Conservation (phyloP, 2,797 vertebrate species). For the Xiphorhynchus erythropygius region DNA sequence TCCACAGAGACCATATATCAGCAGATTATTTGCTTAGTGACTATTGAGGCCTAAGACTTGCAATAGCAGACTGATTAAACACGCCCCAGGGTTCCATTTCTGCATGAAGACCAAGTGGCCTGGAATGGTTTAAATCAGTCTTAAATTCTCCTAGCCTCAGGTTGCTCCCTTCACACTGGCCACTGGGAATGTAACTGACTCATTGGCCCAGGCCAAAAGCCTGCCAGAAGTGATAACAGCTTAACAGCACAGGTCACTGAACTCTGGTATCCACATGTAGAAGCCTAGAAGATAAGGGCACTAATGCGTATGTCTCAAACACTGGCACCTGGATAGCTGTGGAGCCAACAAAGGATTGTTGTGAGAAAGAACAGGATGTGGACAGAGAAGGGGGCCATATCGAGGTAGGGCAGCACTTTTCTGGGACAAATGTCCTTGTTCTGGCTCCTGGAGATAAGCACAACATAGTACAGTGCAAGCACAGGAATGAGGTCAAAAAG, state of each 20-base stretch:
- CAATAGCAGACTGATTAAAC: background rate
- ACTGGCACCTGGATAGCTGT: background rate
- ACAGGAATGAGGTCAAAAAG: background rate
- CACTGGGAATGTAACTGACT: background rate
- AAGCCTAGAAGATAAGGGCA: background rate
- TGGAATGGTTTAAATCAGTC: background rate
- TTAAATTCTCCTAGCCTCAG: background rate
- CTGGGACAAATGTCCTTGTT: rapidly evolving
- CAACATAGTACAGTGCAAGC: background rate
- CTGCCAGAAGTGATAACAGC: background rate
- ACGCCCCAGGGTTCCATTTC: background rate
- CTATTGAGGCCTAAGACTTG: background rate
- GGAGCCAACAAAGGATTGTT: background rate
- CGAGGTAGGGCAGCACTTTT: background rate
- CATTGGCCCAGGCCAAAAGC: background rate
- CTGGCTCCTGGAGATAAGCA: background rate
- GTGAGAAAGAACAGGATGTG: background rate
- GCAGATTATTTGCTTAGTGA: background rate
- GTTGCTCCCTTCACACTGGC: background rate
- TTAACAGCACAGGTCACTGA: background rate
- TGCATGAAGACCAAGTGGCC: background rate
- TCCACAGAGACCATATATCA: background rate
- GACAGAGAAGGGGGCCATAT: background rate
- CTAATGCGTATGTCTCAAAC: background rate
- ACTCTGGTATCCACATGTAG: background rate